phyloP scores from a whole-genome alignment of 2,888 invertebrate genomes.

The Lycaena phlaeas region DNA sequence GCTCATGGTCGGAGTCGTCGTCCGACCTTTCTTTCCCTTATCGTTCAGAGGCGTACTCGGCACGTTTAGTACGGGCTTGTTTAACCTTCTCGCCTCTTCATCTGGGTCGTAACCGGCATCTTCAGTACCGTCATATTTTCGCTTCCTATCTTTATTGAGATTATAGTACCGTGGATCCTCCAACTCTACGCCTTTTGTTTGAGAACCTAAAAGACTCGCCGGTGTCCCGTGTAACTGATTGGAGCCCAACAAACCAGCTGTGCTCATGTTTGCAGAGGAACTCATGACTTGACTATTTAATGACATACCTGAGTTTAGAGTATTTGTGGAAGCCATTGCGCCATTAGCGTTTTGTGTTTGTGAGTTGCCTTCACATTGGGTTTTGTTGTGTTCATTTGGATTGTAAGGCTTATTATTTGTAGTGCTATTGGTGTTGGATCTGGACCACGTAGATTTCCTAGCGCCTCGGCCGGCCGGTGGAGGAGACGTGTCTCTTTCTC shows the following conservation, averaged over 20 bases:
- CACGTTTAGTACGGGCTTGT: constrained; percentile 67
- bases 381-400: constrained; percentile 50
- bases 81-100: constrained; percentile 61
- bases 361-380: constrained; percentile 46
- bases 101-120: constrained; percentile 77
- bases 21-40: constrained; percentile 58
- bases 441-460: constrained; percentile 78
- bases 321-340: constrained; percentile 47
- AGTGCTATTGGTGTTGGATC: constrained; percentile 54
- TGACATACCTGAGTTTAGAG: constrained; percentile 49
- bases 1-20: constrained; percentile 27
- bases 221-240: constrained; percentile 58
- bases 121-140: constrained; percentile 78
- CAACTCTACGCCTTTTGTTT: constrained; percentile 64
- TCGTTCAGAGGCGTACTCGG: constrained; percentile 62
- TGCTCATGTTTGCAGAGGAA: constrained; percentile 43
- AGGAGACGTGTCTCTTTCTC: constrained; percentile 86
- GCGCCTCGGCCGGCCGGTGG: constrained; percentile 80
- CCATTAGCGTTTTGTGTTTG: constrained; percentile 52
- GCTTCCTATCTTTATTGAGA: constrained; percentile 80
- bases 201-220: constrained; percentile 41
- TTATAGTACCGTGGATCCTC: constrained; percentile 83
- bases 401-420: constrained; percentile 52
- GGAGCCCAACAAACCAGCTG: constrained; percentile 57
- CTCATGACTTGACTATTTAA: constrained; percentile 50